Conservation (phyloP, 1,140 invertebrate genomes). For the Drosophila nikananu region DNA sequence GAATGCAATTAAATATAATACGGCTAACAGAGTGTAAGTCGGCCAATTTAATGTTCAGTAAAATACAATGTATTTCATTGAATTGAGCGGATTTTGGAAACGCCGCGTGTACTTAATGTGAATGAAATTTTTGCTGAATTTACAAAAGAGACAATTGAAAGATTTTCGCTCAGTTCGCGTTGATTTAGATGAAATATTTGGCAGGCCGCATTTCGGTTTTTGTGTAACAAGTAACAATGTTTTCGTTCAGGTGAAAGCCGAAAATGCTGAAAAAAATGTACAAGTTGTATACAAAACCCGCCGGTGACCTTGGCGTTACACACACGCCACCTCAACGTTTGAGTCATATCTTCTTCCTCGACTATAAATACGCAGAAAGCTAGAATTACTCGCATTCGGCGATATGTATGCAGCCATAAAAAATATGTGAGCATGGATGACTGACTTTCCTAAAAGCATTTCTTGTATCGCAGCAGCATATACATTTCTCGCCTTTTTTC, state of each 20-base stretch:
- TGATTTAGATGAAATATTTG: constrained; percentile 7
- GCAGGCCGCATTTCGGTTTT: not conserved
- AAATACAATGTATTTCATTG: constrained; percentile 28
- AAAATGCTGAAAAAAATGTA: constrained; percentile 11
- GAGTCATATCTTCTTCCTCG: constrained; percentile 38
- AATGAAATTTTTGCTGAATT: constrained; percentile 37
- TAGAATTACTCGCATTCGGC: constrained; percentile 34
- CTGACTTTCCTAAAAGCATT: constrained; percentile 59
- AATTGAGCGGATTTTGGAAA: constrained; percentile 1
- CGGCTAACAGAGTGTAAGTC: constrained; percentile 14
- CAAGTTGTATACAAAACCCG: constrained; percentile 16
- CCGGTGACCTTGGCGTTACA: constrained; percentile 16
- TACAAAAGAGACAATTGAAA: constrained; percentile 6
- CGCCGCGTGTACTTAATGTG: constrained; percentile 43
- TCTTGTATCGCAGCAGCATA: constrained; percentile 23
- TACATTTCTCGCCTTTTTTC: constrained; percentile 41
- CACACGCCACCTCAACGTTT: constrained; percentile 6
- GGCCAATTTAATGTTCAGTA: constrained; percentile 6
- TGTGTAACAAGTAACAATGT: not conserved
- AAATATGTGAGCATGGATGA: constrained; percentile 24
- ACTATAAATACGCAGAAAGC: constrained; percentile 44
- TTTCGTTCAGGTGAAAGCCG: constrained; percentile 23
- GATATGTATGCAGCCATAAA: constrained; percentile 26
- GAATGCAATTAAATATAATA: constrained; percentile 47
- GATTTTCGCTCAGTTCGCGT: not conserved